Percentiles rank a stretch among this genome's conserved stretches.
phyloP scores from a whole-genome alignment of 2,888 invertebrate species.

The Craniophora ligustri region DNA sequence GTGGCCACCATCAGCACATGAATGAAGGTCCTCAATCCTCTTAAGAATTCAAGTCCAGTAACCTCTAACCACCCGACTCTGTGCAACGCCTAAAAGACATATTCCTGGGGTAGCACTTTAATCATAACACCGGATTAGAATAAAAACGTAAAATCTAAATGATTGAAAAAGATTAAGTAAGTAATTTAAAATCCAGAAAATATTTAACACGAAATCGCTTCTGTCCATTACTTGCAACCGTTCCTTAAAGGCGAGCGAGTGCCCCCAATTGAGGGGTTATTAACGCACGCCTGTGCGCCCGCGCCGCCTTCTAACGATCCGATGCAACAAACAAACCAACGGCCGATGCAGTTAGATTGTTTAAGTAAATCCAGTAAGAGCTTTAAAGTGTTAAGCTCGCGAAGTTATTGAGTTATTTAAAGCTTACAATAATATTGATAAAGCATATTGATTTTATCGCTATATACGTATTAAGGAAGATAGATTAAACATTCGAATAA shows the following conservation, averaged over 20 bases:
- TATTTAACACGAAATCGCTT: conserved; percentile 32
- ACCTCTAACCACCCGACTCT: too few relatives aligned
- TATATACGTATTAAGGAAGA: too few relatives aligned
- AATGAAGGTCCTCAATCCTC: too few relatives aligned
- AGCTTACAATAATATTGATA: conserved; percentile 1
- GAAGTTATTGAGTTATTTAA: conserved; percentile 4
- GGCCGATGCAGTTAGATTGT: conserved; percentile 46
- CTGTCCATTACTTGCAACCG: conserved; percentile 7
- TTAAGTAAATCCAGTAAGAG: conserved; percentile 26
- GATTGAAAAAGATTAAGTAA: background rate
- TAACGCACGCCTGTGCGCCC: conserved; percentile 68
- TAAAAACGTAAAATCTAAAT: background rate
- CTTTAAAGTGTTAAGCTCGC: conserved; percentile 21
- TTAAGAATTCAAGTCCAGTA: too few relatives aligned
- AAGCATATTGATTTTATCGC: background rate
- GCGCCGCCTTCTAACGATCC: conserved; percentile 65
- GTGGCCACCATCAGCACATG: too few relatives aligned
- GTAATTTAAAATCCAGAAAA: too few relatives aligned
- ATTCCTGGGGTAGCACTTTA: too few relatives aligned
- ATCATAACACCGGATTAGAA: too few relatives aligned
- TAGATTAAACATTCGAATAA: background rate
- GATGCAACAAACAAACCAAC: conserved; percentile 56
- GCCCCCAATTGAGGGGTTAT: conserved; percentile 79
- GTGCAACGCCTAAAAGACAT: too few relatives aligned
- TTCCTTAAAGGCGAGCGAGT: conserved; percentile 57